These are phyloP conservation scores for Folsomia candida DNA, from an alignment of 2,888 invertebrate genomes.

Conservation along the genomic window DNA sequence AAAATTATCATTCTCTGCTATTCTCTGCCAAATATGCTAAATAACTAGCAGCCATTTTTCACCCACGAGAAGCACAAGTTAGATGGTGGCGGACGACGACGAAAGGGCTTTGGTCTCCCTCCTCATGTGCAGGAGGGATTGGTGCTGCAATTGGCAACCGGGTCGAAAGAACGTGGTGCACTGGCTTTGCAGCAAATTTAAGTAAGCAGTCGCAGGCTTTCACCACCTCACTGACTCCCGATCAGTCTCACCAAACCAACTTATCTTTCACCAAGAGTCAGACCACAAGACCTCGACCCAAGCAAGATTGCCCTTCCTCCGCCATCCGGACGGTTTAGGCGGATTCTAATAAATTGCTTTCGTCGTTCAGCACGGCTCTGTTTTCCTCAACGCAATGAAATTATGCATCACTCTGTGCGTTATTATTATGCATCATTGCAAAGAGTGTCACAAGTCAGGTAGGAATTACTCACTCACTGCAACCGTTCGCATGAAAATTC, in stretches of 20 bases:
- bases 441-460: too few species aligned
- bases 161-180: not conserved
- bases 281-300: slow-evolving; percentile 11
- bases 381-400: slow-evolving; percentile 13
- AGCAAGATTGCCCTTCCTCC: slow-evolving; percentile 12
- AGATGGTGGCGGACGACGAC: not conserved
- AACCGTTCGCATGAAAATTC: too few species aligned
- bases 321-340: slow-evolving; percentile 3
- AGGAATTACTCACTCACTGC: not conserved
- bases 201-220: not conserved
- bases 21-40: slow-evolving; percentile 50
- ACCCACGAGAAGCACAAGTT: not conserved
- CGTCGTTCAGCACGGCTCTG: slow-evolving; percentile 4
- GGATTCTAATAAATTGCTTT: slow-evolving; percentile 22
- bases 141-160: too few species aligned
- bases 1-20: slow-evolving; percentile 46
- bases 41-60: slow-evolving; percentile 38
- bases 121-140: too few species aligned
- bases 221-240: too few species aligned
- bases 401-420: slow-evolving; percentile 5
- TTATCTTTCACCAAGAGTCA: slow-evolving; percentile 9
- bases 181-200: not conserved
- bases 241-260: not conserved
- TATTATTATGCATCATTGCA: too few species aligned
- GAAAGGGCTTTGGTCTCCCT: too few species aligned